Evolutionary conservation across 2,888 invertebrate species (phyloP), one percentile per base, ranked within the genome.

Genomic region (Falcaria lacertinaria): DNA sequence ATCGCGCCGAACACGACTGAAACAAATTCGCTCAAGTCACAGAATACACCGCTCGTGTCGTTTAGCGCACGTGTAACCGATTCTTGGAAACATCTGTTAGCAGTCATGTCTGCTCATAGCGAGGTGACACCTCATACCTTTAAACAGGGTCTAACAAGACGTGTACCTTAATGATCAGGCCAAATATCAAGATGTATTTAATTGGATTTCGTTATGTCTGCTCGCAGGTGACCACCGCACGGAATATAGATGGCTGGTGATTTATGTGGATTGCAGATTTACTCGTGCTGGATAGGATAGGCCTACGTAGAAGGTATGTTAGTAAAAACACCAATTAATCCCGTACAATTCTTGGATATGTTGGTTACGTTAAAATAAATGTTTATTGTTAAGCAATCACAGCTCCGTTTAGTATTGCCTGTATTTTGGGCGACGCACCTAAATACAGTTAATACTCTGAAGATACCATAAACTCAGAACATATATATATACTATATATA

Each of bases 181-280:
- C 54, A 66, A 67, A 74, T 78, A 88, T 89, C 89, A 72, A 84
- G 89, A 89, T 89, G 81, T 84, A 85, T 86, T 87, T 88, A 89
- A 88, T 82, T 82, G 82, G 82, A 62, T 74, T 80, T 80, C 75
- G 79, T 76, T 78, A 74, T 73, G 74, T 74, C 60, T 60, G 59
- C 72, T 73, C 52, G 77, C 84, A 82, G 80, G 81, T 85, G 81
- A 79, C 69, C 64, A 60, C 55, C 48, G 64, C 72, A 75, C 74
- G 70, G 72, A 79, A 79, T 82, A 80, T 79, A 76, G 76, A 80
- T 78, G 67, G 63, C 59, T 63, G 64, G 74, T 80, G 80, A 81
- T 82, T 82, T 83, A 84, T 80, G 64, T 41, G 43, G 41, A 51
- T 41, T 40, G 19, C 14, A 39, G 52, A 54, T 42, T 5, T 50